phyloP scores from a whole-genome alignment of 2,113 vertebrate genomes.

The Prochilodus magdalenae region DNA sequence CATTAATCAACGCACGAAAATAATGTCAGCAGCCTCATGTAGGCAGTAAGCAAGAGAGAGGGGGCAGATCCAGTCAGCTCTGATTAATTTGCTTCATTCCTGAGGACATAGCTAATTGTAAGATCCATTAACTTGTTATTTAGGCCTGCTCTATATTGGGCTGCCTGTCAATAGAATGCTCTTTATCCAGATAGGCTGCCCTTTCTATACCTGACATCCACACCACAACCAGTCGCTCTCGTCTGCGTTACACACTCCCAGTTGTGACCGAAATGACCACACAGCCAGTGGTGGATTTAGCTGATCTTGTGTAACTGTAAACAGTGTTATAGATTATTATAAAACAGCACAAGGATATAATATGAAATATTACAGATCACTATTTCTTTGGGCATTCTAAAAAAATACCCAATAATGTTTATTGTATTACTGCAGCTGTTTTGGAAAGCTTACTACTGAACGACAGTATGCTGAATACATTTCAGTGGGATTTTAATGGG shows the following conservation, averaged over 20 bases:
- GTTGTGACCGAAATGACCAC: not conserved
- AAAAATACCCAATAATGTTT: too few relatives aligned
- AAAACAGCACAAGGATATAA: too few relatives aligned
- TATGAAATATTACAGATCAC: too few relatives aligned
- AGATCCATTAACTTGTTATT: constrained; percentile 75
- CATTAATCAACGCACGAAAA: constrained; percentile 80
- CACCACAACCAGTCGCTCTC: constrained; percentile 6
- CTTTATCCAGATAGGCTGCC: constrained; percentile 46
- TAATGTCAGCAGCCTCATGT: constrained; percentile 66
- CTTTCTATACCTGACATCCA: constrained; percentile 43
- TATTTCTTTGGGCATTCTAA: too few relatives aligned
- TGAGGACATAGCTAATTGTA: constrained; percentile 71
- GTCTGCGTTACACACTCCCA: not conserved
- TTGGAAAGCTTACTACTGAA: too few relatives aligned
- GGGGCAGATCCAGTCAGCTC: constrained; percentile 65
- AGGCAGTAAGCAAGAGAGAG: constrained; percentile 53
- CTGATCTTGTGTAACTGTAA: not conserved
- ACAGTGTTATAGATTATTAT: too few relatives aligned
- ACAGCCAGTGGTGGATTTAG: not conserved
- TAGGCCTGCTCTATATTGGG: constrained; percentile 65
- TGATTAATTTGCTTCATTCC: constrained; percentile 76
- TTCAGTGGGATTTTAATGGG: not conserved
- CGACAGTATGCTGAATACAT: too few relatives aligned
- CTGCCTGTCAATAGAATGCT: constrained; percentile 69
- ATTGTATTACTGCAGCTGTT: too few relatives aligned